phyloP scores from a whole-genome alignment of 2,888 invertebrate genomes.

The Malachius bipustulatus region DNA sequence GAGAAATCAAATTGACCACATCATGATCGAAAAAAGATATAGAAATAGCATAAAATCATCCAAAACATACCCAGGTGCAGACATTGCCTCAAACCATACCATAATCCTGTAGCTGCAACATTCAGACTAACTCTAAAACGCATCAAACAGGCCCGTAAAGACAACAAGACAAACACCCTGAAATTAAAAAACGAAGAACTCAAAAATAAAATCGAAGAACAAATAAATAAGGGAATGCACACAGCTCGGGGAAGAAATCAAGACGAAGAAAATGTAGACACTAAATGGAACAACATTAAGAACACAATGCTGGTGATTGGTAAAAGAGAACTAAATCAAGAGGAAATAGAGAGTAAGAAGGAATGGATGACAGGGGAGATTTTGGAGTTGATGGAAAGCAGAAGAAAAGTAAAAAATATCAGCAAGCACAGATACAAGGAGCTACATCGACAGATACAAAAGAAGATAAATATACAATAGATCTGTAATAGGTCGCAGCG shows the following conservation, averaged over 20 bases:
- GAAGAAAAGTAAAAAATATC: not conserved
- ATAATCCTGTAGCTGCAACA: too few relatives aligned
- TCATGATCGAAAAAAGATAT: slow-evolving; percentile 3
- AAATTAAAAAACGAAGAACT: too few relatives aligned
- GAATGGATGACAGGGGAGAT: too few relatives aligned
- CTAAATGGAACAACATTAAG: slow-evolving; percentile 3
- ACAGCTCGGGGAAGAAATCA: not conserved
- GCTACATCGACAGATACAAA: slow-evolving; percentile 3
- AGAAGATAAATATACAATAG: too few relatives aligned
- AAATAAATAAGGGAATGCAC: not conserved
- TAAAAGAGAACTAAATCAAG: slow-evolving; percentile 2
- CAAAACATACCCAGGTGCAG: too few relatives aligned
- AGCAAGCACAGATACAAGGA: not conserved
- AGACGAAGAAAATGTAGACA: slow-evolving; percentile 1
- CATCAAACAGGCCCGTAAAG: too few relatives aligned
- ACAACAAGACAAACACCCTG: too few relatives aligned
- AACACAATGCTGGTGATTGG: slow-evolving; percentile 2
- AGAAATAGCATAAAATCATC: slow-evolving; percentile 1
- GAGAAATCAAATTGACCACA: slow-evolving; percentile 1
- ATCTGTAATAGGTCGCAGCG: too few relatives aligned
- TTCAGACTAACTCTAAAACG: too few relatives aligned
- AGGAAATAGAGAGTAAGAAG: too few relatives aligned
- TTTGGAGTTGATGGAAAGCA: not conserved
- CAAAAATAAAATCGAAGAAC: slow-evolving; percentile 1
- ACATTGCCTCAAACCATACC: too few relatives aligned